Evolutionary conservation across 2,113 vertebrate species (phyloP), one percentile per base, ranked within the genome.

Genomic region (Corvus cornix): DNA sequence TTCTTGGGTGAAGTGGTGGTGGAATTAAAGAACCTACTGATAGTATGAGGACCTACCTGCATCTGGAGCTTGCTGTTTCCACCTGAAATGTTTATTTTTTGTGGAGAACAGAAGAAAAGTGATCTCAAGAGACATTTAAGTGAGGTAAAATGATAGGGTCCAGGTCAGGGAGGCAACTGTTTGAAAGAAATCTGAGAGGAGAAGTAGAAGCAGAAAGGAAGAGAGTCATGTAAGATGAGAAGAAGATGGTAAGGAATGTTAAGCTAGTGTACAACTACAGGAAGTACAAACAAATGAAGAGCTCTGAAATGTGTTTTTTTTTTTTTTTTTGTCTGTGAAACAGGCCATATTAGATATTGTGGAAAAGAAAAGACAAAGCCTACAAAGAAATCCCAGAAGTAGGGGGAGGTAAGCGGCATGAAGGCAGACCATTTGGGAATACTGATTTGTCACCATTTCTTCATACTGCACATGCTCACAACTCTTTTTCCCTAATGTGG

Each of bases 71-170:
- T 83, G 56, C 10, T 5, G 2, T 17, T 92, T 86, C 39, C 28
- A 14, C 31, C 37, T 41, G 24, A 62, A 39, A 2, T 60, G 37
- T 7, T 70, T 12, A 46, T 62, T 63, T 90, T 76, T 67, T 3
- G 0, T 21, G 14, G 35, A 52, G 30, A 87, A n/a, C 13, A 59
- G 60, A 43, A 68, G 58, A 79, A 75, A 93, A 70, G 24, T 48
- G 44, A 86, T 83, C 63, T 83, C 30, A n/a, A 46, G 67, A 83
- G 75, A 56, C 18, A 15, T 11, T 62, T 59, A 46, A 43, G 39
- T 82, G 91, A 93, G 21, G 83, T 88, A 95, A 95, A 90, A 60
- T 52, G 41, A 73, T 90, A 90, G 67, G 35, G 74, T 60, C 13
- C 5, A 3, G 60, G 13, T 84, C 64, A 75, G 56, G 21, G 21